Conservation (phyloP, 2,797 vertebrate species). For the Lacerta bilineata region DNA sequence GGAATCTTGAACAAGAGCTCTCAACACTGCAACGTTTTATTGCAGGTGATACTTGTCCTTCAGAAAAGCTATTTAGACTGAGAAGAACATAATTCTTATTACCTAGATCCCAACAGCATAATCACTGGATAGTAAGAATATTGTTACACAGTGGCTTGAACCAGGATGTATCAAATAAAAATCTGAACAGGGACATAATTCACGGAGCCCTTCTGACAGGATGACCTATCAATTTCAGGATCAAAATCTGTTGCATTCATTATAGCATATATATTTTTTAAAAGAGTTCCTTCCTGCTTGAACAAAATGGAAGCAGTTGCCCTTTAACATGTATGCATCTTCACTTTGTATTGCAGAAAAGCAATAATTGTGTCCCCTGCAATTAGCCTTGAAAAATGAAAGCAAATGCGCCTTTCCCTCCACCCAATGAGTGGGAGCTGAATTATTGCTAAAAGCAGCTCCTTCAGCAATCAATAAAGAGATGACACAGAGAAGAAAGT, state of each 20-base stretch:
- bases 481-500: conserved; percentile 37
- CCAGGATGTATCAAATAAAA: not conserved
- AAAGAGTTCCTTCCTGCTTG: not conserved
- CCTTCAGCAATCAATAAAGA: conserved; percentile 46
- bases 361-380: not conserved
- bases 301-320: not conserved
- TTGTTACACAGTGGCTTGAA: not conserved
- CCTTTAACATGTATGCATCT: conserved; percentile 34
- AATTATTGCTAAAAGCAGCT: conserved; percentile 12
- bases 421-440: conserved; percentile 7
- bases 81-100: not conserved
- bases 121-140: not conserved
- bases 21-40: not conserved
- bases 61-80: not conserved
- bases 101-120: not conserved
- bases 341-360: not conserved
- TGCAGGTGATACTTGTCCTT: not conserved
- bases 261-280: fast-evolving
- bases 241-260: no score
- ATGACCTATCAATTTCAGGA: not conserved
- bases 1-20: not conserved
- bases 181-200: not conserved
- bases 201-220: not conserved
- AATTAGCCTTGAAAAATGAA: not conserved
- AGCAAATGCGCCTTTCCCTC: not conserved